Evolutionary conservation across 92 coral and sea anemone species (phyloP), one percentile per base, ranked within the genome.

Genomic region (Zoanthus solanderi): DNA sequence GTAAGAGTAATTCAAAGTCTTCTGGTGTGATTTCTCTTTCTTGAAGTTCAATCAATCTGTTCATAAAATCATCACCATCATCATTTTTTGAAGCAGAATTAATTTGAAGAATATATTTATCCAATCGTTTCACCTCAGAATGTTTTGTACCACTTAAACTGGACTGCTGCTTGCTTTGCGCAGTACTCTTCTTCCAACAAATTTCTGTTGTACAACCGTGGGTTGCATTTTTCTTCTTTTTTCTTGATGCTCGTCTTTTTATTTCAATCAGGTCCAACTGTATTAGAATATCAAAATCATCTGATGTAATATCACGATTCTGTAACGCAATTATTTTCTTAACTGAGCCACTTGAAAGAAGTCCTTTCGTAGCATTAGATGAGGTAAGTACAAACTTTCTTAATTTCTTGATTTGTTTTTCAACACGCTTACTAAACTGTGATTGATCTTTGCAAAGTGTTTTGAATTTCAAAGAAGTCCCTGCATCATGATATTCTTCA

Each of bases 21-120:
- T 97, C 97, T 73, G 99, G 97, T 0, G 98, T 93, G 34, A 97
- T 94, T 58, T 97, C 99, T 32, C 99, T 84, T 23, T 89, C 86
- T 78, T 97, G 99, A 17, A 97, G 90, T 3, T 76, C 61, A 48
- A 90, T 72, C 60, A 90, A 63, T 50, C 67, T 42, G 30, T 81
- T 86, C 37, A 93, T 18, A 12, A 89, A 84, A 12, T 75, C 66
- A 42, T 87, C 89, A 48, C 45, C 90, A 28, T 16, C 18, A 29
- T 50, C 42, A 47, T 53, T 73, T 54, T 58, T 73, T 10, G 92
- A 83, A 18, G 73, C 83, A 47, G 63, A 78, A 61, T 61, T 69
- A 16, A 76, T 16, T 13, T 78, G 83, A 28, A 90, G 90, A 53
- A 72, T 78, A 56, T 42, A 90, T 73, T 78, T 90, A 52, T 78